Percentiles rank a stretch among this genome's conserved stretches.
These are phyloP conservation scores for Hydrocynus forskahlii DNA, from an alignment of 2,797 vertebrate genomes.

Conservation along the genomic window DNA sequence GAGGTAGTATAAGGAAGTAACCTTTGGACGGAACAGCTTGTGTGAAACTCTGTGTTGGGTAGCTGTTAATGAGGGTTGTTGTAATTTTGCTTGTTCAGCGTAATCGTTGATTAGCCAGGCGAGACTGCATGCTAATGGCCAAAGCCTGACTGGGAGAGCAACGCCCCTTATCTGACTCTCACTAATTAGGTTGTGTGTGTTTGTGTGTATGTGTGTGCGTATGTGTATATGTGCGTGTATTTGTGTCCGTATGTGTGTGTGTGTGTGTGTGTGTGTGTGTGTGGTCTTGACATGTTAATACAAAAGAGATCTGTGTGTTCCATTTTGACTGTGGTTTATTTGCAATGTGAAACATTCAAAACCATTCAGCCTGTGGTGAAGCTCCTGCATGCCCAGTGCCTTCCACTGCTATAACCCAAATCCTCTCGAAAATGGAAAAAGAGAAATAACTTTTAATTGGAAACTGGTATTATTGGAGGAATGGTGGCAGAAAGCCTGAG, in stretches of 20 bases:
- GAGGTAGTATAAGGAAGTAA: conserved; percentile 16
- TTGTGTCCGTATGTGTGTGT: conserved; percentile 31
- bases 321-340: conserved; percentile 55
- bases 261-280: conserved; percentile 5
- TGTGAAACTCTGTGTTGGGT: conserved; percentile 62
- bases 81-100: conserved; percentile 76
- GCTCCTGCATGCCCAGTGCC: conserved; percentile 47
- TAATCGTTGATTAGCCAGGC: conserved; percentile 75
- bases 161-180: conserved; percentile 67
- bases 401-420: conserved; percentile 56
- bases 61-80: conserved; percentile 72
- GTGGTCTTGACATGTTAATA: conserved; percentile 35
- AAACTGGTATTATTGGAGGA: conserved; percentile 54
- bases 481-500: conserved; percentile 58
- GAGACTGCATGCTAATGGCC: conserved; percentile 52
- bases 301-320: conserved; percentile 21
- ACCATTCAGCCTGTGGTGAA: conserved; percentile 36
- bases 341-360: conserved; percentile 40
- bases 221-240: conserved; percentile 12
- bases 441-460: conserved; percentile 70
- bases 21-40: conserved; percentile 28
- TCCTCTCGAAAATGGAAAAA: conserved; percentile 58
- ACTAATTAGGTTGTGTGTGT: conserved; percentile 70
- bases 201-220: conserved; percentile 21
- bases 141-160: conserved; percentile 39